Evolutionary conservation across 2,888 invertebrate genomes (phyloP), one percentile per base, ranked within the genome.

Genomic region (Thelaira solivaga): DNA sequence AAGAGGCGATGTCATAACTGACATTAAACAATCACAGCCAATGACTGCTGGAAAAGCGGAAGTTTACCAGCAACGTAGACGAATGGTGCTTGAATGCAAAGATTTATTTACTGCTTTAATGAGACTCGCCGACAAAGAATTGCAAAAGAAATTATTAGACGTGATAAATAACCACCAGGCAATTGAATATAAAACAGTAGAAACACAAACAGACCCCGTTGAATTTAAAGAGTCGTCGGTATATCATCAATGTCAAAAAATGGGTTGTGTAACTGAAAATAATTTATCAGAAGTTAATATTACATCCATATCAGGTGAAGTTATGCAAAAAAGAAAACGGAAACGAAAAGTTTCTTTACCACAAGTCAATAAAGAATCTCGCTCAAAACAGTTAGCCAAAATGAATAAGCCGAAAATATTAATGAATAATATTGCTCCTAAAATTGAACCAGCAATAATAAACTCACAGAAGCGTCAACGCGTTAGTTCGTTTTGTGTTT

Each of bases 41-140:
- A 51, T 20, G 1, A 13, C 26, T 4, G 10, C 13, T 16, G 16
- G 10, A 26, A 71, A 16, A 11, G 20, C 39, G 0, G 39, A 65
- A 29, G 20, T 57, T 2, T 75, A 82, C 79, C 65, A 68, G 45
- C 83, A 86, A 36, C 83, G 86, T 1, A 86, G 85, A 47, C 80
- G 82, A n/a, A 83, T 82, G 81, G 78, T 84, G 55, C 29, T 83
- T 3, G 80, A 83, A 2, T 84, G 84, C 65, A 80, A 84, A 29
- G 86, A 87, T 2, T 80, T 88, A 7, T 88, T 88, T 45, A 83
- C 82, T 47, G 83, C 85, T 3, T 80, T 88, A 3, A 82, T 87
- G 47, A 82, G 82, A 16, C 82, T 88, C 18, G 85, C 87, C 0
- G 88, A 88, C 65, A 84, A 84, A 57, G 83, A 84, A 8, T 76